Conservation (phyloP, 1,140 invertebrate genomes). For the Zaprionus gabonicus region DNA sequence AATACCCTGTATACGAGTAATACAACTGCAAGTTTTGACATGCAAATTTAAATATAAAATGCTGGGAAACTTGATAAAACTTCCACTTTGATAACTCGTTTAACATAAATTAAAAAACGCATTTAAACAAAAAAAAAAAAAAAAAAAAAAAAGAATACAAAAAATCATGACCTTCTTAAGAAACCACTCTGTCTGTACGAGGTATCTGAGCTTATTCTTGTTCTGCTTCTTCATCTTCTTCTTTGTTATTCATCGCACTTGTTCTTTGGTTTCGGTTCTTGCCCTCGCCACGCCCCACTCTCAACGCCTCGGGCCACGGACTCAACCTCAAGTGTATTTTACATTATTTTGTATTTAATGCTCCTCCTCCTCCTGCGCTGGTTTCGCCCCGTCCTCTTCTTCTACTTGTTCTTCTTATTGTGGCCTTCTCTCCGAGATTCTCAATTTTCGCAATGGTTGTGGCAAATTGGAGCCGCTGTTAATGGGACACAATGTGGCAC, state of each 20-base stretch:
- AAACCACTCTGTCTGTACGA: not conserved
- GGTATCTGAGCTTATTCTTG: not conserved
- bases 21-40: too few species aligned
- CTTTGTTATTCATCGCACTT: conserved; percentile 18
- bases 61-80: too few species aligned
- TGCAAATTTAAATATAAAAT: too few species aligned
- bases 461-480: conserved; percentile 39
- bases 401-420: not conserved
- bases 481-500: conserved; percentile 26
- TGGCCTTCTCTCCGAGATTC: conserved; percentile 2
- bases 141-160: too few species aligned
- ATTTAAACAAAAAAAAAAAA: too few species aligned
- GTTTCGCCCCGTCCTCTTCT: conserved; percentile 6
- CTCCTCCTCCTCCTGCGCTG: not conserved
- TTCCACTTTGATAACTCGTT: too few species aligned
- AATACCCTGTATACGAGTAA: conserved; percentile 21
- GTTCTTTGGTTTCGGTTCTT: conserved; percentile 13
- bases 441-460: conserved; percentile 24
- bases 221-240: not conserved
- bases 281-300: not conserved
- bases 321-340: conserved; percentile 69
- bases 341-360: conserved; percentile 69
- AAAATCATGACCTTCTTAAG: too few species aligned
- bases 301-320: conserved; percentile 7
- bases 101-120: too few species aligned